phyloP scores from a whole-genome alignment of 1,140 invertebrate genomes.

The Drosophila kurseongensis region DNA sequence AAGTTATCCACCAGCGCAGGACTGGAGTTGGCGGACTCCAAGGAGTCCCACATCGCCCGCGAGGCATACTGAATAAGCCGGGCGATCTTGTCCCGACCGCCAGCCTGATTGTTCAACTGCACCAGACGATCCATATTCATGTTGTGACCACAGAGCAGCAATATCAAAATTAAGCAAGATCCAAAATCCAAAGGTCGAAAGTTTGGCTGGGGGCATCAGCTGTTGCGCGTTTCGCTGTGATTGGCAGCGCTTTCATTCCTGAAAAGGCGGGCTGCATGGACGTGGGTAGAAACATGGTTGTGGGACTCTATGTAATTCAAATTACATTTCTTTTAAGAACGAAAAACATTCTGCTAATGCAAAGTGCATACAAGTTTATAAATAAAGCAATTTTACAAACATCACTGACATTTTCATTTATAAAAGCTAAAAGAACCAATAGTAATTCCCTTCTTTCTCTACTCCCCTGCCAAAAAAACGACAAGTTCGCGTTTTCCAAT shows the following conservation, averaged over 20 bases:
- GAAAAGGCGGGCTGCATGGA: conserved; percentile 1
- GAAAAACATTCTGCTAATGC: too few species aligned
- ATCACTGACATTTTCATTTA: too few species aligned
- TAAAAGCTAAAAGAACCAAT: too few species aligned
- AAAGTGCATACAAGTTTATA: too few species aligned
- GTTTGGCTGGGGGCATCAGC: conserved; percentile 19
- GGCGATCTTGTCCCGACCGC: conserved; percentile 87
- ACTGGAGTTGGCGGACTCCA: conserved; percentile 85
- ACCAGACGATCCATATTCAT: conserved; percentile 86
- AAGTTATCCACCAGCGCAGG: conserved; percentile 87
- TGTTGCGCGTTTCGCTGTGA: conserved; percentile 8
- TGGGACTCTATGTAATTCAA: too few species aligned
- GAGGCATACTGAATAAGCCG: conserved; percentile 88
- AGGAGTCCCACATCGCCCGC: conserved; percentile 88
- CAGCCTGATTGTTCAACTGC: conserved; percentile 87
- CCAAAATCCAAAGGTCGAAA: conserved; percentile 42
- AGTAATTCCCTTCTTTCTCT: neutral
- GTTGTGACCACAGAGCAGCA: conserved; percentile 17
- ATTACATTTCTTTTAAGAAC: too few species aligned
- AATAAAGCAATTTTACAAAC: too few species aligned
- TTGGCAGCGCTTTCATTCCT: conserved; percentile 1
- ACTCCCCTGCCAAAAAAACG: neutral
- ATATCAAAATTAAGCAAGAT: conserved; percentile 36
- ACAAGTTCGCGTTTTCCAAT: neutral
- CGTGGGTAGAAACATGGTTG: neutral